Evolutionary conservation across 2,113 vertebrate genomes (phyloP).

Genomic region (Polyodon spathula): DNA sequence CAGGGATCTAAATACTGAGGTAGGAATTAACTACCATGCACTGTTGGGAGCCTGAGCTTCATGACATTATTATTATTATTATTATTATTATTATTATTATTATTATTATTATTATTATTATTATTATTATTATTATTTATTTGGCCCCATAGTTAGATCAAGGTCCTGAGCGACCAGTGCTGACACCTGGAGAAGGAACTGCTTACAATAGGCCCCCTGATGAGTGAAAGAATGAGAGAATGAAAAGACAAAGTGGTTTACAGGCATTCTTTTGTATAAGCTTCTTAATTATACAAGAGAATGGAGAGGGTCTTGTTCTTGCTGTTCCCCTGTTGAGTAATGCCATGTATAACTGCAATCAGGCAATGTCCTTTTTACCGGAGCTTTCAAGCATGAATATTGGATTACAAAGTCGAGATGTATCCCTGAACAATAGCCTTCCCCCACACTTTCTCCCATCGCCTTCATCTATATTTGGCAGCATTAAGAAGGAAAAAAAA

Average conservation of each 20-base stretch:
- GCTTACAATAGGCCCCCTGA: too few species aligned
- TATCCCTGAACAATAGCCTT: constrained; percentile 13
- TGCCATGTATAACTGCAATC: constrained; percentile 2
- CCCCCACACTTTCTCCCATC: constrained; percentile 2
- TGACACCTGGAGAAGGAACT: too few species aligned
- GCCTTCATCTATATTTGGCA: constrained; percentile 12
- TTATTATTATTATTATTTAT: too few species aligned
- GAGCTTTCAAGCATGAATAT: constrained; percentile 8
- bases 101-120: too few species aligned
- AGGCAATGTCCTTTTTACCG: constrained; percentile 2
- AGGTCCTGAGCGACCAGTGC: too few species aligned
- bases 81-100: too few species aligned
- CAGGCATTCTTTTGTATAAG: not conserved
- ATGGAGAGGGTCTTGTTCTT: not conserved
- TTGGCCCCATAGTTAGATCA: too few species aligned
- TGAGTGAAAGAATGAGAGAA: too few species aligned
- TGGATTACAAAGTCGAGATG: constrained; percentile 9
- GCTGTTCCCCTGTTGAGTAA: not conserved
- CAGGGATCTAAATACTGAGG: too few species aligned
- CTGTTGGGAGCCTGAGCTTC: too few species aligned
- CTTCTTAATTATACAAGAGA: constrained; percentile 3
- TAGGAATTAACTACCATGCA: too few species aligned
- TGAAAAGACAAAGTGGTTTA: not conserved
- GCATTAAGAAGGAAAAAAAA: not conserved
- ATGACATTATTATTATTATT: too few species aligned